A percentile compares a stretch with the other conserved stretches of the same genome.
Conservation (phyloP, 2,797 vertebrate genomes). For the Gymnoscopelus braueri region DNA sequence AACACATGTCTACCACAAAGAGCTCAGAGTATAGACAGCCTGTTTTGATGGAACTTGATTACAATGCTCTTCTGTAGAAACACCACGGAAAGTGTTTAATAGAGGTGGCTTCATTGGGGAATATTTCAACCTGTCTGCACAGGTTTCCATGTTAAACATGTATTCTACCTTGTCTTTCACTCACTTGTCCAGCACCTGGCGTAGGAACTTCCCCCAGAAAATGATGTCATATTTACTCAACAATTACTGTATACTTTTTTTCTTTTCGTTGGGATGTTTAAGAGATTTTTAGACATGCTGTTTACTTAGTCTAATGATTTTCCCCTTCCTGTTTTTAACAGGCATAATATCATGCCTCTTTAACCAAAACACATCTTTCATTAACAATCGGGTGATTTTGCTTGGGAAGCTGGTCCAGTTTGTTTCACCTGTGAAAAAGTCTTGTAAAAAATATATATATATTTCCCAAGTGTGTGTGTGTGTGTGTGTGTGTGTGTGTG, state of each 20-base stretch:
- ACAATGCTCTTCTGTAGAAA: constrained; percentile 21
- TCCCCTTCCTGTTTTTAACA: constrained; percentile 16
- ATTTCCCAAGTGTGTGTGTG: too few species aligned
- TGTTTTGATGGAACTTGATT: constrained; percentile 1
- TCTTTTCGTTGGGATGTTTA: constrained; percentile 25
- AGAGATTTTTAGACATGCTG: not conserved
- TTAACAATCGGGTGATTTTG: constrained; percentile 1
- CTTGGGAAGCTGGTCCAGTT: constrained; percentile 17
- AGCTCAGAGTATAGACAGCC: constrained; percentile 1
- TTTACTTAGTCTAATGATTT: constrained; percentile 29
- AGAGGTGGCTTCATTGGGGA: not conserved
- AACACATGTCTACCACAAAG: constrained; percentile 7
- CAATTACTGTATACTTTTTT: constrained; percentile 9
- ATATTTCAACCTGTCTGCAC: constrained; percentile 8
- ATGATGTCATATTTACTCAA: constrained; percentile 41
- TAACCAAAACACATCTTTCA: constrained; percentile 9
- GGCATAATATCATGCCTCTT: constrained; percentile 26
- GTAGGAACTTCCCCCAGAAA: not conserved
- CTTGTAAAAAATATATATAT: too few species aligned
- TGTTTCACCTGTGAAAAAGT: constrained; percentile 16
- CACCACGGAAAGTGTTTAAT: constrained; percentile 25
- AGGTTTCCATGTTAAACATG: constrained; percentile 20
- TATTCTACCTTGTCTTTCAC: constrained; percentile 11
- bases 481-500: too few species aligned
- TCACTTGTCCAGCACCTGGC: constrained; percentile 1